Evolutionary conservation across 2,888 invertebrate species (phyloP), one percentile per base, ranked within the genome.

Genomic region (Myopa testacea): DNA sequence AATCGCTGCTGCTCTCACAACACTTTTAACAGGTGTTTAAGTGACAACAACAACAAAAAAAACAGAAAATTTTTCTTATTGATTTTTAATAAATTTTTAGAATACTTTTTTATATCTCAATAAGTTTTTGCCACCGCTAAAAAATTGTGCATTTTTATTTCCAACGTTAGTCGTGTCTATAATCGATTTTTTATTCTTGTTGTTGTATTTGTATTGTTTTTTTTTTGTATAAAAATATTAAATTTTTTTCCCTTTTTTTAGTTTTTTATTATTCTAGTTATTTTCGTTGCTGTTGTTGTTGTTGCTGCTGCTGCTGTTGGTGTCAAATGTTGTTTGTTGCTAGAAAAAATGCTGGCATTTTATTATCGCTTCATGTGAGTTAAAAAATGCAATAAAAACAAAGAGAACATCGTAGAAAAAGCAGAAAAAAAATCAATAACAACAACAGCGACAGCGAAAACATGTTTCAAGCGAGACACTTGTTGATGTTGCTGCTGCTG

Each of bases 311-410:
- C 16, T 34, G 70, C 26, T 37, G 70, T 55, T 70, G 14, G 70
- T 55, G 70, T 70, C 70, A 70, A 70, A 37, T 70, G 19, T 70
- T 70, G 70, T 55, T 70, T 55, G 52, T 55, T 67, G 50, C 55
- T 68, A n/a, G 12, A 19, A 55, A 26, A 50, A 16, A 55, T 55
- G 45, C 16, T 50, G 70, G 52, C n/a, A 52, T 70, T 70, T 50
- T 70, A 37, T 55, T 16, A 50, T 34, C 70, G 50, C 34, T n/a
- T 37, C 19, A 12, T 52, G 4, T 52, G 69, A 55, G 19, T 45
- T 68, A 0, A 12, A 50, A 68, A 45, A 38, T 38, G 40, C 63
- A 69, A 52, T 26, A 52, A 37, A 34, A 14, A 7, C 55, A 55
- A 55, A 69, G 26, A 19, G 7, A 50, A 34, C 5, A n/a, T 45